A percentile compares a stretch with the other conserved stretches of the same genome.
These are phyloP conservation scores for Oscarella lobularis DNA, from an alignment of 37 sponge, comb jelly and placozoan genomes.

Conservation along the genomic window DNA sequence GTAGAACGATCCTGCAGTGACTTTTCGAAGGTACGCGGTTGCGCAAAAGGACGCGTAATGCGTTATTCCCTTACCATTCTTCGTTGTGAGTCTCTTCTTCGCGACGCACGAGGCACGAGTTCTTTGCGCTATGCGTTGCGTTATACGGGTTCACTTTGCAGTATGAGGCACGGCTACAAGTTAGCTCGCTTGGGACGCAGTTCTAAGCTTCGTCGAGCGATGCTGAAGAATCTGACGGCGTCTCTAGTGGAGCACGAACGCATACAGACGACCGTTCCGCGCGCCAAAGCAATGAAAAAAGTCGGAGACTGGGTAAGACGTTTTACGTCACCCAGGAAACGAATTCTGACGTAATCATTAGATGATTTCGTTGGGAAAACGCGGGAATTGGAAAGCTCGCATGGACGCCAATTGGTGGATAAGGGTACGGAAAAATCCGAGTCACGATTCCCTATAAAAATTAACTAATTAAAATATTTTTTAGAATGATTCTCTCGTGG, in stretches of 20 bases:
- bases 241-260: constrained; percentile 68
- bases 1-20: too few species aligned
- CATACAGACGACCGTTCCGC: constrained; percentile 63
- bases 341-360: background rate
- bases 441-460: too few species aligned
- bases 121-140: background rate
- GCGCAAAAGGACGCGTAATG: too few species aligned
- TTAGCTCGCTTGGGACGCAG: background rate
- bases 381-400: background rate
- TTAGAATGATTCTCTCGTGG: constrained; percentile 14
- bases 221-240: constrained; percentile 53
- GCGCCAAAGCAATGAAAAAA: constrained; percentile 59
- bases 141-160: background rate
- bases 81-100: too few species aligned
- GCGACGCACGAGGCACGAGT: too few species aligned
- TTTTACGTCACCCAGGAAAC: background rate
- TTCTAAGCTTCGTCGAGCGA: constrained; percentile 10
- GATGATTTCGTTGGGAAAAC: constrained; percentile 6
- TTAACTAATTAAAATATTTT: too few species aligned
- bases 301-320: constrained; percentile 52
- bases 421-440: background rate
- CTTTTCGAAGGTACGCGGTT: too few species aligned
- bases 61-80: too few species aligned
- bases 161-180: background rate
- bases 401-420: background rate